Percentiles rank a stretch among this genome's conserved stretches.
These are phyloP conservation scores for Tetrax tetrax DNA, from an alignment of 2,113 vertebrate species.

Conservation along the genomic window DNA sequence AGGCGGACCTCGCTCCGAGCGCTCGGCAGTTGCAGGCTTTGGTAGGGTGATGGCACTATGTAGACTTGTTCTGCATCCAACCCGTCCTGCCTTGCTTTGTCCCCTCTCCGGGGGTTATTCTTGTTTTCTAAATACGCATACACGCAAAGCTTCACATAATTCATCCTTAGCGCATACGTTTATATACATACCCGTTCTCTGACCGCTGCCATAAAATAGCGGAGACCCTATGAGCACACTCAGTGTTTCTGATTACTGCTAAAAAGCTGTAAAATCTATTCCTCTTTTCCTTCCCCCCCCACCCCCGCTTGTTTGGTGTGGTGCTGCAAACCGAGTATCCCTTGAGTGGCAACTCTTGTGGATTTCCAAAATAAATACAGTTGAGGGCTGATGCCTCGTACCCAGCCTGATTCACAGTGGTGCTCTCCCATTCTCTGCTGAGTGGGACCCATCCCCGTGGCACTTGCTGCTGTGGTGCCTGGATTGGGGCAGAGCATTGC, in stretches of 20 bases:
- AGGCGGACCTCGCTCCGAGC: not conserved
- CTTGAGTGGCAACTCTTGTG: not conserved
- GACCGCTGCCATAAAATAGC: not conserved
- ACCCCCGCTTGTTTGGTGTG: accelerated
- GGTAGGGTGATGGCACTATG: conserved; percentile 36
- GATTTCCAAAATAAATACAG: not conserved
- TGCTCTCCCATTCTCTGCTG: not conserved
- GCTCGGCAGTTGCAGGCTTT: not conserved
- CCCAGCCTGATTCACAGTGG: not conserved
- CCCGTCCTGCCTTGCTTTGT: not conserved
- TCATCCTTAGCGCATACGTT: not conserved
- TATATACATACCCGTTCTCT: accelerated
- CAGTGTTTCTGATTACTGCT: not conserved
- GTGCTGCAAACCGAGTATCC: not conserved
- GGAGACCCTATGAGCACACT: not conserved
- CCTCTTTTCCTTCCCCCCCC: accelerated
- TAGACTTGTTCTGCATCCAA: not conserved
- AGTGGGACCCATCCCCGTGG: not conserved
- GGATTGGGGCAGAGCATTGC: not conserved
- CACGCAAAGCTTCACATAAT: not conserved
- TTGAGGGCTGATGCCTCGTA: not conserved
- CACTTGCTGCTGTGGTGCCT: not conserved
- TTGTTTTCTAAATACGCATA: not conserved
- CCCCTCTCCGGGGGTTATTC: accelerated
- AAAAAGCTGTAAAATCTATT: not conserved